Percentiles rank a stretch among this genome's conserved stretches.
These are phyloP conservation scores for Leptinotarsa rubiginosa DNA, from an alignment of 2,888 invertebrate genomes.

Conservation along the genomic window DNA sequence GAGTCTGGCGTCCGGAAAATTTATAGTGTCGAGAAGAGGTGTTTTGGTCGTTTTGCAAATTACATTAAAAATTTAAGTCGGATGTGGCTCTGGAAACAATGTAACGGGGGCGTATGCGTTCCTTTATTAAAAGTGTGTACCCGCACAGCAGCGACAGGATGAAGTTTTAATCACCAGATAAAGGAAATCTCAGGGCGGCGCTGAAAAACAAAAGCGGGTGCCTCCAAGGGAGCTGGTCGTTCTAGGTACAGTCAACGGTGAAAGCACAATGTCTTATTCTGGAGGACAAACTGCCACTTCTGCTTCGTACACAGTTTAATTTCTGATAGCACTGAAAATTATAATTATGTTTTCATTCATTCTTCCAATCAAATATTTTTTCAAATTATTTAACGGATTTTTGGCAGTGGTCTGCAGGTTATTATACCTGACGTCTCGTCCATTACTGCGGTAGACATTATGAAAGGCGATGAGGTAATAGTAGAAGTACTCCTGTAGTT, in stretches of 20 bases:
- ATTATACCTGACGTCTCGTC: too few species aligned
- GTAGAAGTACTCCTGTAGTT: too few species aligned
- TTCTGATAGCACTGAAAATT: too few species aligned
- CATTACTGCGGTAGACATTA: too few species aligned
- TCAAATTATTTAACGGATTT: too few species aligned
- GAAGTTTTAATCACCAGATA: conserved; percentile 68
- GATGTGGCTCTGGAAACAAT: conserved; percentile 58
- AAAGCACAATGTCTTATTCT: neutral
- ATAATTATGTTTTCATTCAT: too few species aligned
- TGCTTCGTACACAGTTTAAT: too few species aligned
- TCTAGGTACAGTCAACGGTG: conserved; percentile 17
- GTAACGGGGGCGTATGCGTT: conserved; percentile 60
- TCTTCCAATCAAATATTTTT: too few species aligned
- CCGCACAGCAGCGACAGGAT: conserved; percentile 65
- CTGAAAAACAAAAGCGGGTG: conserved; percentile 62
- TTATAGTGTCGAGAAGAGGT: conserved; percentile 36
- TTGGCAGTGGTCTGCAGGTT: too few species aligned
- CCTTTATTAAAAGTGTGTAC: conserved; percentile 64
- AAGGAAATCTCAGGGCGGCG: conserved; percentile 66
- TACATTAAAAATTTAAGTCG: conserved; percentile 63
- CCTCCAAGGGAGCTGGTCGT: conserved; percentile 12
- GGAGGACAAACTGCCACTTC: neutral
- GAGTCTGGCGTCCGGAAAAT: conserved; percentile 6
- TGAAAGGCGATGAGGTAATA: too few species aligned
- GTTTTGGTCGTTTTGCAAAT: conserved; percentile 60